These are phyloP conservation scores for Paralvinella palmiformis DNA, from an alignment of 1,140 invertebrate species.

Conservation along the genomic window DNA sequence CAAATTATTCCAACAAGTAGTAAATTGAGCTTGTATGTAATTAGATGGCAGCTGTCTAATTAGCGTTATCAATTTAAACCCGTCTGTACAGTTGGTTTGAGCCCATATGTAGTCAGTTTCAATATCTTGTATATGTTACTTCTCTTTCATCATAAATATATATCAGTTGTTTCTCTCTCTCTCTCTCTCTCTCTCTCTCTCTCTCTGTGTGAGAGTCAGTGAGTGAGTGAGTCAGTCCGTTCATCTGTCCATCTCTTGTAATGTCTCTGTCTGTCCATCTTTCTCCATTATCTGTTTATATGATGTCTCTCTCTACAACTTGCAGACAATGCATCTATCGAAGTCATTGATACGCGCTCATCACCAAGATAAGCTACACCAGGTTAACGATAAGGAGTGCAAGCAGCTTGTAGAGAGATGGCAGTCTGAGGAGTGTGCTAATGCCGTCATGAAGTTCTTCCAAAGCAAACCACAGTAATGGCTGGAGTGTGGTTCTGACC, in stretches of 20 bases:
- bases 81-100: no score
- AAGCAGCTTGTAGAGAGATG: conserved; percentile 56
- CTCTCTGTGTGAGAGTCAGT: conserved; percentile 1
- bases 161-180: no score
- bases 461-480: conserved; percentile 23
- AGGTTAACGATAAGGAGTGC: conserved; percentile 57
- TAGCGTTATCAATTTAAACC: no score
- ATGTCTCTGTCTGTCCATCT: neutral
- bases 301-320: conserved; percentile 14
- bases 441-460: conserved; percentile 55
- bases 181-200: no score
- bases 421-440: conserved; percentile 58
- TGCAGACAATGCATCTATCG: conserved; percentile 54
- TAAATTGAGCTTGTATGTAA: no score
- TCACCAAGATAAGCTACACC: conserved; percentile 50
- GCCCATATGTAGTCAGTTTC: no score
- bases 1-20: no score
- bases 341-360: conserved; percentile 55
- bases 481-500: no score
- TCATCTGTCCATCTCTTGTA: neutral
- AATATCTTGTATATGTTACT: no score
- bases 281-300: neutral
- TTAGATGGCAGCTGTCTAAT: no score
- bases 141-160: no score
- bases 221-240: conserved; percentile 4